Percentiles rank a stretch among this genome's conserved stretches.
These are phyloP conservation scores for Eristalis intricaria DNA, from an alignment of 2,888 invertebrate species.

Conservation along the genomic window DNA sequence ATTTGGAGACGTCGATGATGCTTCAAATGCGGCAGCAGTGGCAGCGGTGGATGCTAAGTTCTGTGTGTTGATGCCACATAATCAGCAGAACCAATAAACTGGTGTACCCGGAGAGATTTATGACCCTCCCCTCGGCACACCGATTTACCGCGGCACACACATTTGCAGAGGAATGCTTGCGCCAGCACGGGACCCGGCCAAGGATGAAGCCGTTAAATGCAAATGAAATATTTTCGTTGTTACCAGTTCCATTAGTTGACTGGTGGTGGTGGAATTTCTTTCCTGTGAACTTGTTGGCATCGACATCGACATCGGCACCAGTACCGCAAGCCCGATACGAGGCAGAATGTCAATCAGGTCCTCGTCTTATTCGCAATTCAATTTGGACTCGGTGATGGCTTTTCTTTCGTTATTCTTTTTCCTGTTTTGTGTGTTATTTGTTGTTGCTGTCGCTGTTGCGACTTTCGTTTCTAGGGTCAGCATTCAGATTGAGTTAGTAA, in stretches of 20 bases:
- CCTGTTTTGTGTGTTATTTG: neutral
- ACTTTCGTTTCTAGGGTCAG: neutral
- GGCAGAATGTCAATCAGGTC: conserved; percentile 38
- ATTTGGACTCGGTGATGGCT: conserved; percentile 16
- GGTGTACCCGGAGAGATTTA: conserved; percentile 59
- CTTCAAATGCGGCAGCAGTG: neutral
- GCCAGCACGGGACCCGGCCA: conserved; percentile 11
- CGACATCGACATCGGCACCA: neutral
- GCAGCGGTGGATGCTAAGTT: conserved; percentile 25
- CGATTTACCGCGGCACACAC: conserved; percentile 32
- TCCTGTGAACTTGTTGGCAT: neutral
- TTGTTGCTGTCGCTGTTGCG: neutral
- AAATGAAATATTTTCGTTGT: conserved; percentile 51
- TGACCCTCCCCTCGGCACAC: conserved; percentile 46
- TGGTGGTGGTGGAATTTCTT: neutral
- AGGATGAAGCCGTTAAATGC: conserved; percentile 39
- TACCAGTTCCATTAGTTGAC: conserved; percentile 53
- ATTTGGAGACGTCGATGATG: neutral
- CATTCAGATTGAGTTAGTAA: conserved; percentile 39
- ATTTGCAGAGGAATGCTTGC: conserved; percentile 26
- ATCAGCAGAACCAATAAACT: conserved; percentile 65
- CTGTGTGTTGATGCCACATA: conserved; percentile 55
- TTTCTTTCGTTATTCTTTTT: neutral
- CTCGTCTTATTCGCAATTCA: conserved; percentile 21
- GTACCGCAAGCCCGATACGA: neutral